Evolutionary conservation across 1,140 invertebrate genomes (phyloP).

Genomic region (Acarapis woodi): DNA sequence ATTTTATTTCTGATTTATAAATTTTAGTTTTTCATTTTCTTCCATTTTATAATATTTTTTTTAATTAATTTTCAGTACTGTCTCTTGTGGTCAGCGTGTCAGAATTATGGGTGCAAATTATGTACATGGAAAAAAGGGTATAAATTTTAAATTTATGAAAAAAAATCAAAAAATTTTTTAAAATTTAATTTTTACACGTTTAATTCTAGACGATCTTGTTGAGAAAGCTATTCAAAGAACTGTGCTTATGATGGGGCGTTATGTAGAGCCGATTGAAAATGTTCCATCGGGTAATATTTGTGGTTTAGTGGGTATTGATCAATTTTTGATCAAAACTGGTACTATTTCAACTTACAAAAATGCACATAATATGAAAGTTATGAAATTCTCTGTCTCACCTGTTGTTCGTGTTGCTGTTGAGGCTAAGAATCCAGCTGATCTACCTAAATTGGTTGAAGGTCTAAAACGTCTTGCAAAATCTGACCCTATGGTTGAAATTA

Average conservation of each 20-base stretch:
- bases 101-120: conserved; percentile 98
- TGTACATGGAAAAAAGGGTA: conserved; percentile 89
- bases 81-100: conserved; percentile 76
- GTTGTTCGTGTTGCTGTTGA: conserved; percentile 98
- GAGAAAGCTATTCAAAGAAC: conserved; percentile 97
- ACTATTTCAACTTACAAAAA: conserved; percentile 97
- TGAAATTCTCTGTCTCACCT: conserved; percentile 97
- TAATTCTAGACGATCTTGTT: too few relatives aligned
- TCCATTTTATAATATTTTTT: too few relatives aligned
- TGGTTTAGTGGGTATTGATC: conserved; percentile 97
- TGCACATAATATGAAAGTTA: conserved; percentile 92
- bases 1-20: too few relatives aligned
- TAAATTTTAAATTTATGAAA: too few relatives aligned
- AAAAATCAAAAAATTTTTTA: too few relatives aligned
- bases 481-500: conserved; percentile 98
- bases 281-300: conserved; percentile 98
- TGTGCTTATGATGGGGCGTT: conserved; percentile 99
- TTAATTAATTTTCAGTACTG: too few relatives aligned
- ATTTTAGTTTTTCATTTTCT: too few relatives aligned
- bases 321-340: conserved; percentile 96
- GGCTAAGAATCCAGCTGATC: conserved; percentile 92
- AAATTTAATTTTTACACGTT: too few relatives aligned
- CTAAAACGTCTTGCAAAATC: conserved; percentile 94
- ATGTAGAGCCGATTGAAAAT: conserved; percentile 96
- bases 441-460: conserved; percentile 93